Percentiles rank a stretch among this genome's conserved stretches.
Conservation (phyloP, 2,113 vertebrate species). For the Nanorana parkeri region DNA sequence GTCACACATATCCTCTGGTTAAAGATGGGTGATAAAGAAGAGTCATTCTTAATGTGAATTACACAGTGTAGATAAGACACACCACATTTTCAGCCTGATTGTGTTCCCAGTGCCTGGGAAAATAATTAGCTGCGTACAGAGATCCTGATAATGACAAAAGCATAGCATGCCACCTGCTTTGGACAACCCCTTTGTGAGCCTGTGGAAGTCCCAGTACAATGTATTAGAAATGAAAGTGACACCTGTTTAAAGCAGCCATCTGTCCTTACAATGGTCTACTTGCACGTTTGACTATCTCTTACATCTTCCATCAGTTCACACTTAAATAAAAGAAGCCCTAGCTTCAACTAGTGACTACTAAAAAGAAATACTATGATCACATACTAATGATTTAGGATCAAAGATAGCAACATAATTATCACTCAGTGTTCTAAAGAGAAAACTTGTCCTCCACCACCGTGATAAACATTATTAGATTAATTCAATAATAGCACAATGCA, state of each 20-base stretch:
- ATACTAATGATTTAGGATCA: too few species aligned
- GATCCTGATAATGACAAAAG: slow-evolving; percentile 65
- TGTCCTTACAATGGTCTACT: slow-evolving; percentile 64
- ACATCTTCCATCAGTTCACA: slow-evolving; percentile 14
- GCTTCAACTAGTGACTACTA: too few species aligned
- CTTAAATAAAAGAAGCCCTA: too few species aligned
- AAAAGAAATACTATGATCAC: too few species aligned
- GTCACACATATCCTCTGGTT: neutral
- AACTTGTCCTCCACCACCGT: too few species aligned
- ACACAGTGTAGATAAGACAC: slow-evolving; percentile 43
- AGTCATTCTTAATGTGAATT: slow-evolving; percentile 26
- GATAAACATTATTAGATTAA: too few species aligned
- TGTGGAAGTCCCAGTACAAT: slow-evolving; percentile 71
- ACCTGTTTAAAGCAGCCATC: slow-evolving; percentile 79
- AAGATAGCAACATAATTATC: too few species aligned
- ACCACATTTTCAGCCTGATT: slow-evolving; percentile 44
- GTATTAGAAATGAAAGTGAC: slow-evolving; percentile 73
- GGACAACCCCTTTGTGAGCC: slow-evolving; percentile 71
- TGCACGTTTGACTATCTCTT: slow-evolving; percentile 65
- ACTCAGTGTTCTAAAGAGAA: too few species aligned
- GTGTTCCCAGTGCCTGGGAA: slow-evolving; percentile 59
- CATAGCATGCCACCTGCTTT: slow-evolving; percentile 71
- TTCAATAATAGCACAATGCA: too few species aligned
- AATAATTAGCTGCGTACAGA: slow-evolving; percentile 65
- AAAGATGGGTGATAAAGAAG: slow-evolving; percentile 5